phyloP scores from a whole-genome alignment of 2,888 invertebrate genomes.

The Aleiodes testaceus region DNA sequence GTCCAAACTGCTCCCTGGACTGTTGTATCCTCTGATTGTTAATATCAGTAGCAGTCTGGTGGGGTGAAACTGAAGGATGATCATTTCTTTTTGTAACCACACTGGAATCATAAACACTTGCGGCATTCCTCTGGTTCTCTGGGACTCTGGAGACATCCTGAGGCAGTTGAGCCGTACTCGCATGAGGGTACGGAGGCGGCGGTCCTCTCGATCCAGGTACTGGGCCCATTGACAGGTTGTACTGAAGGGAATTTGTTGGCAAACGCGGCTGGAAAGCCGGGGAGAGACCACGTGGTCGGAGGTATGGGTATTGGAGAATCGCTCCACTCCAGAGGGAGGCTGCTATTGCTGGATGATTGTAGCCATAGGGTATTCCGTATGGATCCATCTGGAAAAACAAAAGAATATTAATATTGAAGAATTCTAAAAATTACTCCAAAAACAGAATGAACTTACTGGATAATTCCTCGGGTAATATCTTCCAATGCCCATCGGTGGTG shows the following conservation, averaged over 20 bases:
- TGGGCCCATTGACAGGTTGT: slow-evolving; percentile 5
- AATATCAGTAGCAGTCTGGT: neutral
- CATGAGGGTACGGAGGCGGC: slow-evolving; percentile 3
- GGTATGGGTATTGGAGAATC: slow-evolving; percentile 48
- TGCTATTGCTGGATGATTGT: slow-evolving; percentile 56
- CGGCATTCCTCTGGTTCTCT: neutral
- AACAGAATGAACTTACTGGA: slow-evolving; percentile 52
- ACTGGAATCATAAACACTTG: neutral
- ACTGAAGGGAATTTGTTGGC: slow-evolving; percentile 9
- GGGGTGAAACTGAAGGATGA: neutral
- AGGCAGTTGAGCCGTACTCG: neutral
- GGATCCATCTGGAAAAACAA: slow-evolving; percentile 51
- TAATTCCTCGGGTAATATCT: slow-evolving; percentile 59
- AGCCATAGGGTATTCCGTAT: slow-evolving; percentile 49
- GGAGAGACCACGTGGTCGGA: slow-evolving; percentile 44
- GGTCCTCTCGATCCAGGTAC: neutral
- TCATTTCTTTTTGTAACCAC: neutral
- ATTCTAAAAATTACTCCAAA: neutral
- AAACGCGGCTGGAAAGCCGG: slow-evolving; percentile 1
- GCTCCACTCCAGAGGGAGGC: slow-evolving; percentile 52
- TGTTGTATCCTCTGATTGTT: slow-evolving; percentile 35
- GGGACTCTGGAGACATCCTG: neutral
- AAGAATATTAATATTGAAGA: neutral
- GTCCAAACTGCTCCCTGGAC: slow-evolving; percentile 27
- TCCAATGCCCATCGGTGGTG: slow-evolving; percentile 52